Evolutionary conservation across 2,113 vertebrate species (phyloP).

Genomic region (Bettongia penicillata): DNA sequence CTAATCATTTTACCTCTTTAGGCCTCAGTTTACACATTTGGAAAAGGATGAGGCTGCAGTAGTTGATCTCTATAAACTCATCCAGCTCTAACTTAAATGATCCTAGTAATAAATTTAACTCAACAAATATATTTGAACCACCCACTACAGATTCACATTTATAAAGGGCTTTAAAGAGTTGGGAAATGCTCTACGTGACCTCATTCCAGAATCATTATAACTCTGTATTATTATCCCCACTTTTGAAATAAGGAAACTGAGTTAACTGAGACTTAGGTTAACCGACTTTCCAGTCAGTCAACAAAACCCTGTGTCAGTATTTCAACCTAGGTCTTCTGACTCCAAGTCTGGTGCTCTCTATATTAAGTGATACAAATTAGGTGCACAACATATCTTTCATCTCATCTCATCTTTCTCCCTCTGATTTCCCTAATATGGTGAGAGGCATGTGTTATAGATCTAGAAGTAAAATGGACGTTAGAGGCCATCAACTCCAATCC

Average conservation of each 20-base stretch:
- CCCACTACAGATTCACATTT: neutral
- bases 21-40: neutral
- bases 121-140: neutral
- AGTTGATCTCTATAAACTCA: neutral
- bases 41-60: neutral
- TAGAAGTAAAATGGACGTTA: neutral
- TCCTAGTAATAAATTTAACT: neutral
- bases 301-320: neutral
- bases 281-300: neutral
- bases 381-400: no score
- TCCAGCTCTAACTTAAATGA: neutral
- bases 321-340: neutral
- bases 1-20: neutral
- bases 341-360: neutral
- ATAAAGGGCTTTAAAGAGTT: neutral
- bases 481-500: neutral
- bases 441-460: neutral
- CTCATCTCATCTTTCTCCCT: neutral
- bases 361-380: neutral
- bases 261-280: no score
- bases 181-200: neutral
- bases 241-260: neutral
- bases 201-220: neutral
- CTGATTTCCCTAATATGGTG: neutral
- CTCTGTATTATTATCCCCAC: neutral